Base-by-base conservation (phyloP, 2,888 invertebrate species). In the Xanthorhoe spadicearia region DNA sequence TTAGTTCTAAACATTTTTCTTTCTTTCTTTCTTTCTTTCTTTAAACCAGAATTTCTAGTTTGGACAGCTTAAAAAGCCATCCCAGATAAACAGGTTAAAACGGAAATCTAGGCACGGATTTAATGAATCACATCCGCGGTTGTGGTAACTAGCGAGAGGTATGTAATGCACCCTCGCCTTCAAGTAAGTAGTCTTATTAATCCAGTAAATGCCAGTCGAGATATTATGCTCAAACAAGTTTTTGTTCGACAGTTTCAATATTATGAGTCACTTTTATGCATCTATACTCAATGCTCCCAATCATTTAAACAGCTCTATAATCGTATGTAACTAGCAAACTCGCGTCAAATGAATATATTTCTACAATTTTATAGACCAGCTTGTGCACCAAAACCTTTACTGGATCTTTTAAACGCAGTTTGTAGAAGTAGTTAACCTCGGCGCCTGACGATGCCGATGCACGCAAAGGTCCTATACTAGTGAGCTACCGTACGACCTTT, bases 51-150 rank as follows among this genome's bases (percentile, higher is more conserved):
- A 74, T 77, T 74, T 72, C 71, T 70, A 74, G 73, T 66, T 73
- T 68, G 69, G 74, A 79, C 78, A 75, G 69, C 64, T 72, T 74
- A 77, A 80, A 77, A 78, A 80, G 71, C 75, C 78, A 80, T 75
- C 77, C 77, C 70, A 70, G 86, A 81, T 69, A 75, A 81, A 88
- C 90, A 77, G 84, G 91, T 90, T 90, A 82, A 85, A 86, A 85
- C 90, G 92, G 90, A 91, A 88, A 90, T 83, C 84, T 86, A 86
- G 83, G 82, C 83, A 83, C 78, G 77, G 83, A 82, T 84, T 89
- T 88, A 90, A 92, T 91, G 81, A 89, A 90, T 87, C 78, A 81
- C 86, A 88, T 89, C 90, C 90, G 86, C 78, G 81, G 78, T 77
- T 84, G 87, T 83, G 83, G 81, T 80, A 79, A 78, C 68, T 50